Evolutionary conservation across 35 echinoderm and acorn worm genomes (phyloP).

Genomic region (Lytechinus variegatus): DNA sequence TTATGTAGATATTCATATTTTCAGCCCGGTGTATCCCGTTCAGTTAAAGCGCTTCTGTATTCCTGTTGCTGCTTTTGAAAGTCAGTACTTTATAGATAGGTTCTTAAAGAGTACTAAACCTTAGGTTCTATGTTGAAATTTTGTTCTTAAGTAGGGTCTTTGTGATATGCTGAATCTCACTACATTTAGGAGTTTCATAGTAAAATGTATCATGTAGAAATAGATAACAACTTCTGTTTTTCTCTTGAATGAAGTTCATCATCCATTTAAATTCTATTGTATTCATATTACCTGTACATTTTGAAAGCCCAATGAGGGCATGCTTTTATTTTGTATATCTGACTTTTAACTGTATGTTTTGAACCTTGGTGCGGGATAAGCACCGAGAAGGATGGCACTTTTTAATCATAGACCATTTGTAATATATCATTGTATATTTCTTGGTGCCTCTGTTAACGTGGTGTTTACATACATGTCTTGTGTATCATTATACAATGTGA

Average conservation of each 20-base stretch:
- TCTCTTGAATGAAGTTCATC: neutral
- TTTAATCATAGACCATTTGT: neutral
- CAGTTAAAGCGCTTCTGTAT: neutral
- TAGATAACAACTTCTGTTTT: neutral
- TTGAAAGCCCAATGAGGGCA: neutral
- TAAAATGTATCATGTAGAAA: neutral
- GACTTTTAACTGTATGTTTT: neutral
- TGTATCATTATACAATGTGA: neutral
- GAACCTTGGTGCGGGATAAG: neutral
- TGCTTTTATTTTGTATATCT: slow-evolving; percentile 6
- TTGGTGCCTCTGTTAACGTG: neutral
- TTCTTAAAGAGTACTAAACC: neutral
- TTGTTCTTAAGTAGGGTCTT: neutral
- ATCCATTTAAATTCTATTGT: neutral
- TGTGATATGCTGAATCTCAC: neutral
- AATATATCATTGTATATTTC: neutral
- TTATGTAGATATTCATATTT: too few relatives aligned
- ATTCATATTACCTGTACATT: neutral
- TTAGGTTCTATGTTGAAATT: too few relatives aligned
- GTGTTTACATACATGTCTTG: neutral
- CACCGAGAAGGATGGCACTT: neutral
- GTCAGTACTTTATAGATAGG: neutral
- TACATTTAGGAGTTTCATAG: neutral
- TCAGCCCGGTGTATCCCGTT: neutral
- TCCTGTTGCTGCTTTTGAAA: neutral